A percentile compares a stretch with the other conserved stretches of the same genome.
Conservation (phyloP, 2,113 vertebrate genomes). For the Dermatemys mawii region DNA sequence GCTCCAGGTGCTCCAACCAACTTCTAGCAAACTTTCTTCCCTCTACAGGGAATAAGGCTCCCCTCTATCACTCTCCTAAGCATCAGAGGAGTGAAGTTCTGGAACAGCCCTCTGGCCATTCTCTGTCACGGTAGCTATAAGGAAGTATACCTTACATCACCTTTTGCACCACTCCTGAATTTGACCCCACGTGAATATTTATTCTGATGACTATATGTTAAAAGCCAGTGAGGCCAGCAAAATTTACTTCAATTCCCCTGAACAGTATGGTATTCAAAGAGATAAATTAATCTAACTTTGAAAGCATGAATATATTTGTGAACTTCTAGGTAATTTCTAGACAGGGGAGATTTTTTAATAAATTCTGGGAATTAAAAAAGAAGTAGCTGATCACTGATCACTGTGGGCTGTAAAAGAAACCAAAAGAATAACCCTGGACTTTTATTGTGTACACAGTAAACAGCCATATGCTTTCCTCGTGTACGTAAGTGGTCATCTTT, state of each 20-base stretch:
- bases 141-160: background rate
- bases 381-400: background rate
- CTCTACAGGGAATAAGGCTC: too few species aligned
- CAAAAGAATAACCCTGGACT: accelerated
- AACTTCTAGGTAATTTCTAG: background rate
- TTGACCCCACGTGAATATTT: background rate
- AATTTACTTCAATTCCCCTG: accelerated
- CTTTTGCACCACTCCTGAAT: background rate
- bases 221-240: background rate
- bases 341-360: accelerated
- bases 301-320: background rate
- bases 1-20: too few species aligned
- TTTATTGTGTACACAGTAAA: background rate
- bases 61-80: too few species aligned
- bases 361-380: background rate
- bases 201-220: background rate
- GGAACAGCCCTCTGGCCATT: too few species aligned
- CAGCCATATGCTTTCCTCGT: accelerated
- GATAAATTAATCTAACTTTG: accelerated
- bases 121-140: background rate
- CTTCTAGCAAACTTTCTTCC: too few species aligned
- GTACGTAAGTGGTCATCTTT: accelerated
- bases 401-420: accelerated
- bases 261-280: accelerated
- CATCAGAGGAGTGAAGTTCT: too few species aligned